A percentile compares a stretch with the other conserved stretches of the same genome.
Conservation (phyloP, 2,888 invertebrate species). For the Epiblema foenella region DNA sequence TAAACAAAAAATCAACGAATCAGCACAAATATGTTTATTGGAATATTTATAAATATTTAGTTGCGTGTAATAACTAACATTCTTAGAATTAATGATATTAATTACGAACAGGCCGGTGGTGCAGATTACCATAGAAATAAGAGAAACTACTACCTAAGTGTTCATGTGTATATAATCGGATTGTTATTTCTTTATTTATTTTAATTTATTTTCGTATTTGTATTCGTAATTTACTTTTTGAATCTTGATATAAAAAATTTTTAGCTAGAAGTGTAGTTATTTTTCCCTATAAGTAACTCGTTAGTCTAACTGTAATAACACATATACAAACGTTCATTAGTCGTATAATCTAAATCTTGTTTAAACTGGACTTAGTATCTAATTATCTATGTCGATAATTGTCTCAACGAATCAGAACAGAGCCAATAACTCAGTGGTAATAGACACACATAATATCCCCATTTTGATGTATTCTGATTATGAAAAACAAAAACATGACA, state of each 20-base stretch:
- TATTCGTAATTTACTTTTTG: conserved; percentile 20
- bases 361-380: neutral
- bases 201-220: conserved; percentile 42
- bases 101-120: conserved; percentile 78
- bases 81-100: conserved; percentile 18
- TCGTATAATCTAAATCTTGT: neutral
- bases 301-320: neutral
- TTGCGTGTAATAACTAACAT: conserved; percentile 11
- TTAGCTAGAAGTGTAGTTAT: neutral
- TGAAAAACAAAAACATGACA: too few species aligned
- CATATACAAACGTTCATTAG: neutral
- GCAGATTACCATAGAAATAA: conserved; percentile 82
- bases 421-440: too few species aligned
- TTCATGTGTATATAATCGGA: conserved; percentile 64
- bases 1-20: neutral
- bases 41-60: neutral
- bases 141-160: conserved; percentile 71
- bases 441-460: too few species aligned
- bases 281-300: neutral
- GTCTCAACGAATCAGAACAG: too few species aligned
- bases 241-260: neutral
- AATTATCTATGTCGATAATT: too few species aligned
- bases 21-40: neutral
- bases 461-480: too few species aligned
- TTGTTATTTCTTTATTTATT: conserved; percentile 44